Base-by-base conservation (phyloP, 1,140 invertebrate genomes). In the Diachasma alloeum region DNA sequence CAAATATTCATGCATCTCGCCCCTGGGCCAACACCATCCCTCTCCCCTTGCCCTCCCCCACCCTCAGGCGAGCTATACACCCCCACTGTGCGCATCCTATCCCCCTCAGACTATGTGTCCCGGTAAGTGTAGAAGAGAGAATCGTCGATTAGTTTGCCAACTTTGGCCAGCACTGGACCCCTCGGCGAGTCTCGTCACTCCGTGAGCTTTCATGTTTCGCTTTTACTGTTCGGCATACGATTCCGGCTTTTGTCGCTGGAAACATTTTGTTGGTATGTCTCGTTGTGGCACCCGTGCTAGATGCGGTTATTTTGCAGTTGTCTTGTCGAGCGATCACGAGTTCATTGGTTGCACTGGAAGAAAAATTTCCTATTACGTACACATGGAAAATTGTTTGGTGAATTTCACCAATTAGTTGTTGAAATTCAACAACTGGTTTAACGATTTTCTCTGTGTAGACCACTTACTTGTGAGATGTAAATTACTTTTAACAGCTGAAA, bases 1-100 rank as follows among this genome's bases (percentile, higher is more conserved):
- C 87, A 88, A 88, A 87, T 88, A 88, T 88, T 85, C 86, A 88
- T 87, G 86, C 85, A 87, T 87, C 86, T 87, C 84, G 82, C 86
- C 83, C 80, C 74, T 48, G 82, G 84, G 84, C 83, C 82, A 86
- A 84, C 80, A 53, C 48, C 48, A 53, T 53, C 48, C n/a, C 79
- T 79, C 78, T 79, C 80, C 48, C n/a, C 79, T 79, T 78, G 79
- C 80, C 74, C 72, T 69, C 10, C 17, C 59, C 72, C 36, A 19
- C 17, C 59, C 26, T 6, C 3, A 63, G 24, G 4, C 19, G 24
- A 26, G 26, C 59, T 63, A 10, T 22, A 31, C 24, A 63, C 24
- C 59, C 59, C 24, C 59, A 3, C 59, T 63, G 48, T 53, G 15
- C 48, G 17, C 48, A 53, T 66, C 36, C 31, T 10, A 36, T 37